phyloP scores from a whole-genome alignment of 2,888 invertebrate species.

The Agriopis marginaria region DNA sequence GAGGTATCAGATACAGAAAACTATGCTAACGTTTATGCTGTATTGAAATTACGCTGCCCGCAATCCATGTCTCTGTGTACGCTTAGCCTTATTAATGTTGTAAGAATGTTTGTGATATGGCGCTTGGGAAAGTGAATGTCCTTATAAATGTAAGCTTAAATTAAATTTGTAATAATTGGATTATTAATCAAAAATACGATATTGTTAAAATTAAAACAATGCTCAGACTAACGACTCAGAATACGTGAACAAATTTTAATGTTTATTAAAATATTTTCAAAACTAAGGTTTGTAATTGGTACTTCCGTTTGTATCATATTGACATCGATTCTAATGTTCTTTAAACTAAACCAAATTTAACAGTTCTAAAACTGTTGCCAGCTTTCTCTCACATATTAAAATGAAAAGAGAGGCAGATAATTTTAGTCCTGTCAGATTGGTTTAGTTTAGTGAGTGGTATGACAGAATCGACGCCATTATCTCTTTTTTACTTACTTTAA shows the following conservation, averaged over 20 bases:
- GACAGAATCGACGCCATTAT: too few relatives aligned
- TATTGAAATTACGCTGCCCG: neutral
- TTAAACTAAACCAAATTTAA: too few relatives aligned
- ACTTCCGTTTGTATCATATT: too few relatives aligned
- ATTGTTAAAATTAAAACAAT: neutral
- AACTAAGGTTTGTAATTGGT: too few relatives aligned
- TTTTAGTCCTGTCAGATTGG: too few relatives aligned
- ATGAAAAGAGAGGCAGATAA: too few relatives aligned
- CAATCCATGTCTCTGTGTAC: neutral
- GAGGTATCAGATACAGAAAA: neutral
- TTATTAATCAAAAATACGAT: constrained; percentile 9
- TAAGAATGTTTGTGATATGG: constrained; percentile 31
- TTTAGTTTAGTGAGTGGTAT: too few relatives aligned
- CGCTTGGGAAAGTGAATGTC: constrained; percentile 29
- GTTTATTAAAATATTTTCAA: neutral
- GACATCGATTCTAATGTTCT: too few relatives aligned
- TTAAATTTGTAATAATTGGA: constrained; percentile 10
- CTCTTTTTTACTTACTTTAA: too few relatives aligned
- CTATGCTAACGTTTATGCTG: neutral
- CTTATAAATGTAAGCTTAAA: constrained; percentile 24
- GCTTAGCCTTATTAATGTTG: constrained; percentile 15
- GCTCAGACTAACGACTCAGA: neutral
- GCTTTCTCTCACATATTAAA: too few relatives aligned
- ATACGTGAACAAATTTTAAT: neutral
- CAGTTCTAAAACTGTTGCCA: too few relatives aligned